Percentiles rank a stretch among this genome's conserved stretches.
Conservation (phyloP, 1,140 invertebrate species). For the Drosophila saltans region DNA sequence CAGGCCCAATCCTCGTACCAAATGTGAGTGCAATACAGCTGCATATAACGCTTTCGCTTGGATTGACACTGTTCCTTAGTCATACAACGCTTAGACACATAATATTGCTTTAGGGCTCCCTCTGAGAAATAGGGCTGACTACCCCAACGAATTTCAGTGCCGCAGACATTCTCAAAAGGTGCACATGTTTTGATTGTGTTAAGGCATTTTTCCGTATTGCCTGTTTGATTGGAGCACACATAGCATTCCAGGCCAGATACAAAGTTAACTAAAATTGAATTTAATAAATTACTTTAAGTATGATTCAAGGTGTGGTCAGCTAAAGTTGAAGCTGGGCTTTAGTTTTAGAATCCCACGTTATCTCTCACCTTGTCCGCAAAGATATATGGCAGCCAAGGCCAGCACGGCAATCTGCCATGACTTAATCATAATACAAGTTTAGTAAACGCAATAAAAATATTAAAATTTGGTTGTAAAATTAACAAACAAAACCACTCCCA, state of each 20-base stretch:
- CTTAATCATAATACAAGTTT: conserved; percentile 37
- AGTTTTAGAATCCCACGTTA: not conserved
- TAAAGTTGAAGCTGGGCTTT: conserved; percentile 1
- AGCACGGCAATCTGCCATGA: conserved; percentile 61
- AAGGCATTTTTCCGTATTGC: conserved; percentile 96
- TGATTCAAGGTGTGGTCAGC: conserved; percentile 57
- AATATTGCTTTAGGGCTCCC: conserved; percentile 96
- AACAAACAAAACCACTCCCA: conserved; percentile 68
- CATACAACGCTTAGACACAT: conserved; percentile 96
- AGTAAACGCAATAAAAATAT: conserved; percentile 14
- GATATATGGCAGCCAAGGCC: conserved; percentile 53
- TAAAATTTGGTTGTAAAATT: conserved; percentile 37
- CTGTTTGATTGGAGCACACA: conserved; percentile 95
- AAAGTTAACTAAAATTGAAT: conserved; percentile 76
- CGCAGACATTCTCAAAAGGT: conserved; percentile 92
- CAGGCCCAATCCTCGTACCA: conserved; percentile 99
- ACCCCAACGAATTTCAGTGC: conserved; percentile 95
- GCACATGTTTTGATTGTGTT: conserved; percentile 96
- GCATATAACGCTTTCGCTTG: conserved; percentile 88
- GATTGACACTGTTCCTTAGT: conserved; percentile 91
- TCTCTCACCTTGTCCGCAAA: conserved; percentile 59
- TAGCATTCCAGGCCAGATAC: conserved; percentile 94
- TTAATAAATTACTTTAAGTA: not conserved
- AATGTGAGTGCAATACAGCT: conserved; percentile 93
- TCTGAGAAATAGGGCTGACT: conserved; percentile 97